Percentiles rank a stretch among this genome's conserved stretches.
Evolutionary conservation across 2,888 invertebrate genomes (phyloP).

Genomic region (Drosophila mimetica): DNA sequence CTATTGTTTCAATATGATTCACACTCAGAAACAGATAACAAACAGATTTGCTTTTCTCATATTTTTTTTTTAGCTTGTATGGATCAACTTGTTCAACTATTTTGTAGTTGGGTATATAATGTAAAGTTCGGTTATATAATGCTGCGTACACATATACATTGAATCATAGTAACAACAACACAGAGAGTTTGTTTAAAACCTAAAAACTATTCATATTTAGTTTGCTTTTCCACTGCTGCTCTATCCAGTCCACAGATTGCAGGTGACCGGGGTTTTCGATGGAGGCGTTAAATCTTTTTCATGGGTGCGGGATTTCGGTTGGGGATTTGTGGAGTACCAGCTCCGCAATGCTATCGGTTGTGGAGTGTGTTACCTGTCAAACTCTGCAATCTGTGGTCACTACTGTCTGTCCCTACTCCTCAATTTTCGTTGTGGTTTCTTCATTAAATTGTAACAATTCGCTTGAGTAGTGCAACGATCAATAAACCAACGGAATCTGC

Average conservation of each 20-base stretch:
- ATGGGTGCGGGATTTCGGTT: conserved; percentile 8
- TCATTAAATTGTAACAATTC: conserved; percentile 66
- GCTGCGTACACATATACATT: conserved; percentile 39
- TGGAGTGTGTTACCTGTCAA: conserved; percentile 23
- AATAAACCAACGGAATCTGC: conserved; percentile 28
- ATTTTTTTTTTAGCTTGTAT: conserved; percentile 35
- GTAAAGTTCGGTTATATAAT: conserved; percentile 39
- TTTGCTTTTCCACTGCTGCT: conserved; percentile 22
- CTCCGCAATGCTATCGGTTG: conserved; percentile 67
- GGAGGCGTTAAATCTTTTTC: conserved; percentile 2
- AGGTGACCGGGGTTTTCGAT: conserved; percentile 12
- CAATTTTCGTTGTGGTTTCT: conserved; percentile 21
- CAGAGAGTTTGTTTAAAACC: conserved; percentile 70
- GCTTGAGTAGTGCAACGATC: conserved; percentile 71
- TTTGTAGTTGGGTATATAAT: conserved; percentile 45
- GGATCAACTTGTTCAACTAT: conserved; percentile 54
- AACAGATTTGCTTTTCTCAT: conserved; percentile 37
- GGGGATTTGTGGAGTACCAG: conserved; percentile 66
- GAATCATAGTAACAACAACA: conserved; percentile 60
- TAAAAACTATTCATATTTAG: conserved; percentile 52
- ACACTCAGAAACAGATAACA: conserved; percentile 69
- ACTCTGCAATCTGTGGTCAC: conserved; percentile 40
- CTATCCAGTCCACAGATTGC: conserved; percentile 17
- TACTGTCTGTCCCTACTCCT: not conserved
- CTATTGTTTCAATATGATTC: conserved; percentile 11